Evolutionary conservation across 2,888 invertebrate species (phyloP).

Genomic region (Temnothorax ravouxi): DNA sequence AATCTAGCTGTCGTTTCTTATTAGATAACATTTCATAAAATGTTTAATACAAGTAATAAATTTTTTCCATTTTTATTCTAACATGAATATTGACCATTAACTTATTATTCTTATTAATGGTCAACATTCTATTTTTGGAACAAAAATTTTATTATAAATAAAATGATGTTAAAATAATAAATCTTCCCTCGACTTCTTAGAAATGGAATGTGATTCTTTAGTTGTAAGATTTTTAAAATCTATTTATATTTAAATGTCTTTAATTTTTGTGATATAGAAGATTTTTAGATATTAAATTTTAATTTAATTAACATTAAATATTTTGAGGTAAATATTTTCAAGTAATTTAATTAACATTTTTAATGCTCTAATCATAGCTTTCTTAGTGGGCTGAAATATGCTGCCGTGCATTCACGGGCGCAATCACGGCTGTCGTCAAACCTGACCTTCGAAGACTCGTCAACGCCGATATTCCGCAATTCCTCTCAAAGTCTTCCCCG

Average conservation of each 20-base stretch:
- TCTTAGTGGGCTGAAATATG: neutral
- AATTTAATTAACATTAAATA: neutral
- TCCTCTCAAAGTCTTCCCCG: constrained; percentile 50
- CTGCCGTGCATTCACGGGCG: neutral
- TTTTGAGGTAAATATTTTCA: too few relatives aligned
- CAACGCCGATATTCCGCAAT: constrained; percentile 60
- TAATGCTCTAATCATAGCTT: neutral
- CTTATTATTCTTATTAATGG: neutral
- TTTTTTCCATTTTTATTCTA: neutral
- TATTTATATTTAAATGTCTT: neutral
- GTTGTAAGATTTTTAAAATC: neutral
- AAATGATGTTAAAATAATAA: constrained; percentile 7
- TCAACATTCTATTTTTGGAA: neutral
- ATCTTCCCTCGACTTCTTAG: too few relatives aligned
- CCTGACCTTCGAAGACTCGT: constrained; percentile 58
- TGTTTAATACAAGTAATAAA: constrained; percentile 63
- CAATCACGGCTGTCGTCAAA: constrained; percentile 27
- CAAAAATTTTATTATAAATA: neutral
- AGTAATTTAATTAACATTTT: neutral
- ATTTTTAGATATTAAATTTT: neutral
- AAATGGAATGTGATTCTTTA: neutral
- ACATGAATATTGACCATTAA: neutral
- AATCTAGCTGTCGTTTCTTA: neutral
- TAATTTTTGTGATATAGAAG: neutral
- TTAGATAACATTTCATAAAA: constrained; percentile 51